These are phyloP conservation scores for Saturnia pavonia DNA, from an alignment of 2,888 invertebrate genomes.

Conservation along the genomic window DNA sequence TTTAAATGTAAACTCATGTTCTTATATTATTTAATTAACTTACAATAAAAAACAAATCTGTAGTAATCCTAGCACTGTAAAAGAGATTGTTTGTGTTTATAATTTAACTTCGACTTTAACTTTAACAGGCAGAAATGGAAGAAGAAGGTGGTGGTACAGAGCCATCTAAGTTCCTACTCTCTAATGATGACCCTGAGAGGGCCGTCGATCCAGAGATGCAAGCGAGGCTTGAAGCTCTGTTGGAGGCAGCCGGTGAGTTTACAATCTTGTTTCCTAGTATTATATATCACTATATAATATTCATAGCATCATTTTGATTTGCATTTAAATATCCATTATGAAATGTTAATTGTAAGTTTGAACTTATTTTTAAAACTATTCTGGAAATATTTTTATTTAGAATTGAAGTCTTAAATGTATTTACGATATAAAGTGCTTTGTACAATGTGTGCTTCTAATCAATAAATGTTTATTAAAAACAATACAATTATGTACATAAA, in stretches of 20 bases:
- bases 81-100: not conserved
- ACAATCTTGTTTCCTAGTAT: not conserved
- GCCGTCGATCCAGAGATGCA: constrained; percentile 93
- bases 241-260: constrained; percentile 91
- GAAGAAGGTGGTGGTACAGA: constrained; percentile 74
- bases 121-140: constrained; percentile 76
- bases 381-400: not conserved
- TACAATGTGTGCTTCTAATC: not conserved
- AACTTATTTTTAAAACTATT: not conserved
- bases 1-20: not conserved
- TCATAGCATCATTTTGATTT: not conserved
- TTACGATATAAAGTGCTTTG: not conserved
- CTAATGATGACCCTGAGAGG: constrained; percentile 84
- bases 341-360: not conserved
- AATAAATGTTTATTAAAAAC: not conserved
- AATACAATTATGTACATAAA: too few relatives aligned
- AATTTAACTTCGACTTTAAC: constrained; percentile 17
- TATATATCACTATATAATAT: not conserved
- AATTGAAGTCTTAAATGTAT: too few relatives aligned
- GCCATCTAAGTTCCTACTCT: constrained; percentile 76
- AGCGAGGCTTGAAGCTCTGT: constrained; percentile 93
- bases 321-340: not conserved
- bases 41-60: not conserved
- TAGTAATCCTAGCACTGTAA: not conserved
- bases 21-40: not conserved